A percentile compares a stretch with the other conserved stretches of the same genome.
Evolutionary conservation across 2,888 invertebrate genomes (phyloP).

Genomic region (Abrostola tripartita): DNA sequence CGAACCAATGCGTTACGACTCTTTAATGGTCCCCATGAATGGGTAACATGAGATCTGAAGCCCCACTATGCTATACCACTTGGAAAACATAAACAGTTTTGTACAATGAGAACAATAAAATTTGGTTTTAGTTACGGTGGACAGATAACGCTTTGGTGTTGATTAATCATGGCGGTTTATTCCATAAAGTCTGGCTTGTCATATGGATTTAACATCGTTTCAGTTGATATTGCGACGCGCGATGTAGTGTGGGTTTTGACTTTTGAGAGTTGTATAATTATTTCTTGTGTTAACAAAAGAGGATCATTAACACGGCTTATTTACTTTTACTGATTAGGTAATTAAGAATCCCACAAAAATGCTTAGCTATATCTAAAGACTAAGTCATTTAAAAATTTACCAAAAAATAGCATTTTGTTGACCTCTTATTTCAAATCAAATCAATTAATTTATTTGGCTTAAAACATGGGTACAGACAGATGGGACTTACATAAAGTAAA

Average conservation of each 20-base stretch:
- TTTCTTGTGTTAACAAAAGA: no score
- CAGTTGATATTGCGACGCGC: neutral
- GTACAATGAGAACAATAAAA: constrained; percentile 76
- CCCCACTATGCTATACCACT: constrained; percentile 63
- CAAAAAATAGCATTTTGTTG: no score
- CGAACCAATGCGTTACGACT: constrained; percentile 75
- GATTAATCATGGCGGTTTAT: constrained; percentile 57
- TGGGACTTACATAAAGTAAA: no score
- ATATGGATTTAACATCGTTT: constrained; percentile 18
- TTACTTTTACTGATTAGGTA: no score
- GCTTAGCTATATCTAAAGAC: no score
- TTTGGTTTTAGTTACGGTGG: constrained; percentile 76
- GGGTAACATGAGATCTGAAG: constrained; percentile 83
- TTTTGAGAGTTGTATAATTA: no score
- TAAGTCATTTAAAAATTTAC: no score
- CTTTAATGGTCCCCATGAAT: constrained; percentile 86
- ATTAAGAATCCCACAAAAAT: no score
- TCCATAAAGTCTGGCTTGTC: constrained; percentile 48
- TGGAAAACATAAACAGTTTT: constrained; percentile 83
- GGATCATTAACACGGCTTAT: no score
- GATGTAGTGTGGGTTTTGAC: no score
- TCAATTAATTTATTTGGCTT: no score
- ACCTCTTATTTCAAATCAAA: neutral
- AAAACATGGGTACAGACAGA: no score
- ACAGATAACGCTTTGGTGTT: constrained; percentile 56